These are phyloP conservation scores for Vimba vimba DNA, from an alignment of 2,113 vertebrate species.

Conservation along the genomic window DNA sequence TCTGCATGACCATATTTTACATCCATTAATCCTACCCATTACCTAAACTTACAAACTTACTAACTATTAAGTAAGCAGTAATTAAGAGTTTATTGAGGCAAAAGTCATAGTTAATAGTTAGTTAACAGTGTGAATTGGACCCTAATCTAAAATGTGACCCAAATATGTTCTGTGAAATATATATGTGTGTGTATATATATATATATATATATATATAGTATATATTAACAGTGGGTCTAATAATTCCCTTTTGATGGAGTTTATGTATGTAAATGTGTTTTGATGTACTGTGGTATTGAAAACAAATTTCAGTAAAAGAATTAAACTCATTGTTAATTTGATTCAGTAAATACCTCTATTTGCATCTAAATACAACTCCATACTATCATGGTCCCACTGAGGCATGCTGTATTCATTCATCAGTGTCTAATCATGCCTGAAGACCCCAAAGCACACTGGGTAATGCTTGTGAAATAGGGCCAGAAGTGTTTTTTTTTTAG, in stretches of 20 bases:
- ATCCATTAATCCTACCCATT: too few species aligned
- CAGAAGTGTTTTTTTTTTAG: background rate
- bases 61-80: too few species aligned
- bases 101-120: too few species aligned
- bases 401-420: background rate
- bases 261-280: background rate
- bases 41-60: too few species aligned
- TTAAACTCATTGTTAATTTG: background rate
- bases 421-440: constrained; percentile 5
- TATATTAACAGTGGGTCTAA: background rate
- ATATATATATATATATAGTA: too few species aligned
- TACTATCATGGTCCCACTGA: background rate
- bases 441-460: background rate
- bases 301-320: background rate
- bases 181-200: too few species aligned
- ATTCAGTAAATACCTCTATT: background rate
- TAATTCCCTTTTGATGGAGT: background rate
- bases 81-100: too few species aligned
- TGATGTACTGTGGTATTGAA: background rate
- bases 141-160: too few species aligned
- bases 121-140: too few species aligned
- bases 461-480: constrained; percentile 9
- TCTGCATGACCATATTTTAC: too few species aligned
- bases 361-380: background rate
- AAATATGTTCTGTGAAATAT: too few species aligned